phyloP scores from a whole-genome alignment of 2,888 invertebrate species.

The Lasioglossum malachurum region DNA sequence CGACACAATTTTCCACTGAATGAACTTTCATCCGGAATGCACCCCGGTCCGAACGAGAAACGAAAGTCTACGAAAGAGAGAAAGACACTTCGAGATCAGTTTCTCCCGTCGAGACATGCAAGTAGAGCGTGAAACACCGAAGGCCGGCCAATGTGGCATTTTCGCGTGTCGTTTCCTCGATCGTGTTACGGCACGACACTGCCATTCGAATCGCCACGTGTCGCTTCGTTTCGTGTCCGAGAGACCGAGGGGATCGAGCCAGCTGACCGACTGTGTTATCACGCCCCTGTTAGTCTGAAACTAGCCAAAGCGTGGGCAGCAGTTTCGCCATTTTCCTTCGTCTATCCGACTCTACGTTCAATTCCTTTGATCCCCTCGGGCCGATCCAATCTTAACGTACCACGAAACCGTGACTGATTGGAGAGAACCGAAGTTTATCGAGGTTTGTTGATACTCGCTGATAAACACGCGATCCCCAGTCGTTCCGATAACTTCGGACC shows the following conservation, averaged over 20 bases:
- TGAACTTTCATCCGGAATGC: not conserved
- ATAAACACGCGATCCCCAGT: not conserved
- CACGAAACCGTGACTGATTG: constrained; percentile 4
- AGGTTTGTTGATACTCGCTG: not conserved
- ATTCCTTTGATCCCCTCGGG: not conserved
- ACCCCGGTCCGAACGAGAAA: constrained; percentile 56
- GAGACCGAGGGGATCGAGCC: not conserved
- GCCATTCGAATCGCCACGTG: constrained; percentile 17
- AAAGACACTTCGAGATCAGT: constrained; percentile 37
- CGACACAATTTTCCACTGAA: not conserved
- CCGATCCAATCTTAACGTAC: not conserved
- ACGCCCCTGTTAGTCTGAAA: constrained; percentile 12
- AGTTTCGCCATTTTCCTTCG: not conserved
- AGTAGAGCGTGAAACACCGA: constrained; percentile 75
- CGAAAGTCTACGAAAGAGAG: constrained; percentile 64
- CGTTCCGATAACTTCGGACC: not conserved
- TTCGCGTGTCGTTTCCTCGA: constrained; percentile 65
- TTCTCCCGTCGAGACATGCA: constrained; percentile 38
- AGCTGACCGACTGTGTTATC: constrained; percentile 23
- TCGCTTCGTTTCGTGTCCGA: constrained; percentile 16
- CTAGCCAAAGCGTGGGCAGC: not conserved
- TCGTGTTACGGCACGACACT: constrained; percentile 43
- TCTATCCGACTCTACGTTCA: not conserved
- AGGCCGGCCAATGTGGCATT: constrained; percentile 66
- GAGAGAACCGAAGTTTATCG: constrained; percentile 6